A percentile compares a stretch with the other conserved stretches of the same genome.
phyloP scores from a whole-genome alignment of 2,113 vertebrate genomes.

The Protobothrops mucrosquamatus region DNA sequence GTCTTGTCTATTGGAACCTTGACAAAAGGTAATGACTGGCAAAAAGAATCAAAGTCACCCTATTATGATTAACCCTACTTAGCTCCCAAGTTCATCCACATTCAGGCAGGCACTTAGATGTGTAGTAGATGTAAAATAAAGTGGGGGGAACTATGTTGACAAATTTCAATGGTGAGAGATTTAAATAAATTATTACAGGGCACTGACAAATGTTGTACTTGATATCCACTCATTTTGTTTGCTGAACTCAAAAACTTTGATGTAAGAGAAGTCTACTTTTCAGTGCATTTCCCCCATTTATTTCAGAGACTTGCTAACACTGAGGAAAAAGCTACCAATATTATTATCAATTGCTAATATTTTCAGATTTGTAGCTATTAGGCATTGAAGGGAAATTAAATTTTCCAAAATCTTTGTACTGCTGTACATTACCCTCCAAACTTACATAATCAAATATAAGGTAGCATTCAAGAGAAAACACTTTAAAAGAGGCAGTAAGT shows the following conservation, averaged over 20 bases:
- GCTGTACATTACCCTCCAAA: constrained; percentile 29
- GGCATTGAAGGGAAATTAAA: constrained; percentile 51
- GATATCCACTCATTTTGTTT: constrained; percentile 47
- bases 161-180: constrained; percentile 50
- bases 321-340: neutral
- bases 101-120: neutral
- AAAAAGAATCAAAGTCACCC: neutral
- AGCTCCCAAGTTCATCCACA: neutral
- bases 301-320: constrained; percentile 51
- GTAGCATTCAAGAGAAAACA: constrained; percentile 49
- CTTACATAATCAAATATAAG: constrained; percentile 63
- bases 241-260: constrained; percentile 54
- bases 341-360: constrained; percentile 41
- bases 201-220: constrained; percentile 47
- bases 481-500: constrained; percentile 26
- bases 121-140: constrained; percentile 43
- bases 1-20: too few relatives aligned
- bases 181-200: constrained; percentile 57
- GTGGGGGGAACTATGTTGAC: constrained; percentile 24
- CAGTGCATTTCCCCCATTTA: constrained; percentile 41
- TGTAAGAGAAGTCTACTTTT: constrained; percentile 23
- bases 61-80: neutral
- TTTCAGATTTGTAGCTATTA: constrained; percentile 20
- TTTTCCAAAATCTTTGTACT: constrained; percentile 48
- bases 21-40: neutral